A percentile compares a stretch with the other conserved stretches of the same genome.
Conservation (phyloP, 2,888 invertebrate genomes). For the Noctua pronuba region DNA sequence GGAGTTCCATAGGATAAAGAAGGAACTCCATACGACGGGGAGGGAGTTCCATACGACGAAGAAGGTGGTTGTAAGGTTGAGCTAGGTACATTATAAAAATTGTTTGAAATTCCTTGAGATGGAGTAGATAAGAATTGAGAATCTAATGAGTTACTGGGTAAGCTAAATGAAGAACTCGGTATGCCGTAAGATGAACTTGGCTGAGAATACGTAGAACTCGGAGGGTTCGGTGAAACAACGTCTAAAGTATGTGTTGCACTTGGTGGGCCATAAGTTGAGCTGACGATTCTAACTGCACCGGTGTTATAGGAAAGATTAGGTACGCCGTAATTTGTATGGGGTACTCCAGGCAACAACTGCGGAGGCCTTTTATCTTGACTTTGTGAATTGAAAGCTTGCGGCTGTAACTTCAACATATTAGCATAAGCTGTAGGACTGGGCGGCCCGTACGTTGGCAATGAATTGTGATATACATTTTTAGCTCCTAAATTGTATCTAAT, state of each 20-base stretch:
- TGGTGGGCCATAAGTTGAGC: constrained; percentile 82
- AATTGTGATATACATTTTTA: constrained; percentile 79
- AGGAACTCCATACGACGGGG: constrained; percentile 69
- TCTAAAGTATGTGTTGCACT: constrained; percentile 80
- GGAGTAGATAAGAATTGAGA: constrained; percentile 66
- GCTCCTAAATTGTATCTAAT: constrained; percentile 86
- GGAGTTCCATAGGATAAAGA: constrained; percentile 68
- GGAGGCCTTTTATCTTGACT: constrained; percentile 70
- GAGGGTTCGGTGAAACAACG: constrained; percentile 76
- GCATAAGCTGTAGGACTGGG: constrained; percentile 83
- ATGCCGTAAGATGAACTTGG: constrained; percentile 71
- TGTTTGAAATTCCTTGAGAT: constrained; percentile 61
- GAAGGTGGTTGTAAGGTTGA: constrained; percentile 75
- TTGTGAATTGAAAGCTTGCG: constrained; percentile 75
- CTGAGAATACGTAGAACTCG: constrained; percentile 74
- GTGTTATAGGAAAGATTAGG: constrained; percentile 73
- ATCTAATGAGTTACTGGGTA: constrained; percentile 51
- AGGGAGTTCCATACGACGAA: constrained; percentile 65
- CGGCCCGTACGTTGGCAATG: constrained; percentile 83
- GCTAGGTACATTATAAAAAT: constrained; percentile 68
- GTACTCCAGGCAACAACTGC: constrained; percentile 73
- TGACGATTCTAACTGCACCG: constrained; percentile 69
- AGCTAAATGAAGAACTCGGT: constrained; percentile 61
- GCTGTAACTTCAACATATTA: constrained; percentile 73
- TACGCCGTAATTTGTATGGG: constrained; percentile 80